Evolutionary conservation across 2,797 vertebrate genomes (phyloP).

Genomic region (Eulemur mongoz): DNA sequence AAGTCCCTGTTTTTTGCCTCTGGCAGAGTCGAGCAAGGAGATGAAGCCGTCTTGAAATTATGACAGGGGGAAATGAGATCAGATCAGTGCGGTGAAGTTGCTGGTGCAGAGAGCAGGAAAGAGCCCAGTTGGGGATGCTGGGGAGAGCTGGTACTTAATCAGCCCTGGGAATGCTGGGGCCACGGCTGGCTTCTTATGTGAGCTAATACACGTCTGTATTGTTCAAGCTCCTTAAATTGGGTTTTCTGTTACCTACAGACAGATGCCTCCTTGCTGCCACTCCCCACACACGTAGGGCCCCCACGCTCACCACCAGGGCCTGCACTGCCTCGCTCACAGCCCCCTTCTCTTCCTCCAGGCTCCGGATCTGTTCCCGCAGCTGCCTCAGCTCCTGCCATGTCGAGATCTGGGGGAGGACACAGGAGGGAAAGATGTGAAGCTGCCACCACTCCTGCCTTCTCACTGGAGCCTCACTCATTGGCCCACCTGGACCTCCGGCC

Average conservation of each 20-base stretch:
- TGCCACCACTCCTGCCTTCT: not conserved
- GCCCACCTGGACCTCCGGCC: accelerated
- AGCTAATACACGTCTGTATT: not conserved
- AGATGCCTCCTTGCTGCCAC: accelerated
- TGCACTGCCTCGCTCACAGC: slow-evolving; percentile 84
- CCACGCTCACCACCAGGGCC: slow-evolving; percentile 87
- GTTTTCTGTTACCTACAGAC: not conserved
- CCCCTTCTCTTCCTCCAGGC: slow-evolving; percentile 87
- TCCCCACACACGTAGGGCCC: not conserved
- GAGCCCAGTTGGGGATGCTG: not conserved
- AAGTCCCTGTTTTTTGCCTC: not conserved
- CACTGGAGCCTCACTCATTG: not conserved
- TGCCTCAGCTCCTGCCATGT: slow-evolving; percentile 88
- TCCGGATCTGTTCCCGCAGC: slow-evolving; percentile 84
- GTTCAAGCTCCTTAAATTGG: not conserved
- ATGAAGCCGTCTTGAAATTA: not conserved
- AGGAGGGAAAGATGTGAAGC: not conserved
- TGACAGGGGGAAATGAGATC: not conserved
- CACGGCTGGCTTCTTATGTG: not conserved
- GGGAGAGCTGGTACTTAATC: not conserved
- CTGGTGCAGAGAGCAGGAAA: not conserved
- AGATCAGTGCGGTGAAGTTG: not conserved
- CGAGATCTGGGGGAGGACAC: slow-evolving; percentile 82
- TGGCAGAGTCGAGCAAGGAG: not conserved
- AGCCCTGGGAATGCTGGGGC: not conserved